These are phyloP conservation scores for Macrosoma leucophasiata DNA, from an alignment of 2,888 invertebrate genomes.

Conservation along the genomic window DNA sequence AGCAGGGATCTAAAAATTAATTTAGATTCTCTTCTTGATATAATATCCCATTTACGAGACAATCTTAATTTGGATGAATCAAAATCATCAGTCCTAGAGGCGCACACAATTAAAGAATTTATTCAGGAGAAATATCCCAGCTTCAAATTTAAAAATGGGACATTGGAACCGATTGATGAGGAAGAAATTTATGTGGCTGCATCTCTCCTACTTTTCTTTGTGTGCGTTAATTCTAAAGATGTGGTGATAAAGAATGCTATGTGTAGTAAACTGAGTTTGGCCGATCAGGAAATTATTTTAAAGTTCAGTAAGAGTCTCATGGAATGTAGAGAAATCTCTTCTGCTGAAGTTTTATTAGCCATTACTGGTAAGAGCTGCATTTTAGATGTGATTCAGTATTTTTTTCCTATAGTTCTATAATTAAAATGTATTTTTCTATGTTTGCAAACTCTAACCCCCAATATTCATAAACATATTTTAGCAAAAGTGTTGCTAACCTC, in stretches of 20 bases:
- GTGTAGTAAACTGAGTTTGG: slow-evolving; percentile 67
- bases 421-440: too few relatives aligned
- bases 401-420: too few relatives aligned
- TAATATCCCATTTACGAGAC: slow-evolving; percentile 56
- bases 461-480: too few relatives aligned
- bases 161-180: slow-evolving; percentile 38
- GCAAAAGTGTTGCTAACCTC: too few relatives aligned
- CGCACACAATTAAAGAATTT: slow-evolving; percentile 55
- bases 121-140: slow-evolving; percentile 66
- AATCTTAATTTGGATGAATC: slow-evolving; percentile 59
- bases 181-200: slow-evolving; percentile 58
- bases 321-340: slow-evolving; percentile 56
- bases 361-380: slow-evolving; percentile 54
- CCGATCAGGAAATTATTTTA: slow-evolving; percentile 72
- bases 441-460: too few relatives aligned
- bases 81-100: slow-evolving; percentile 55
- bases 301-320: slow-evolving; percentile 71
- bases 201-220: slow-evolving; percentile 69
- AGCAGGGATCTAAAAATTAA: slow-evolving; percentile 36
- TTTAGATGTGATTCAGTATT: too few relatives aligned
- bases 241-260: slow-evolving; percentile 71
- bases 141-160: slow-evolving; percentile 58
- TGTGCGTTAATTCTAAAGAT: slow-evolving; percentile 71
- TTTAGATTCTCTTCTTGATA: slow-evolving; percentile 44
- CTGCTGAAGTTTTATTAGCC: slow-evolving; percentile 52